phyloP scores from a whole-genome alignment of 2,888 invertebrate genomes.

The Eupithecia exiguata region DNA sequence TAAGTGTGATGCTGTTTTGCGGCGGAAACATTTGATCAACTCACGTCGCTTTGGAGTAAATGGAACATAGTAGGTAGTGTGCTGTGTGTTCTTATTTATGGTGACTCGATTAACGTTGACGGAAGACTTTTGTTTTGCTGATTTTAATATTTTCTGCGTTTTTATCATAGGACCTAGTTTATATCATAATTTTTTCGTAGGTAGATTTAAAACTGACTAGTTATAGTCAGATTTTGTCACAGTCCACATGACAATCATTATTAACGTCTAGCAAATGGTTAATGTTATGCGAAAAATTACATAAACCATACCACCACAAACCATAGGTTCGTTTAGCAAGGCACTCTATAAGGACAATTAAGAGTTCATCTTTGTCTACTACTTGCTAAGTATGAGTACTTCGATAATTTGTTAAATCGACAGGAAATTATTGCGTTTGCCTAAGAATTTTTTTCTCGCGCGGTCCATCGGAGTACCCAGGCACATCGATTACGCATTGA shows the following conservation, averaged over 20 bases:
- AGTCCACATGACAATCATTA: too few relatives aligned
- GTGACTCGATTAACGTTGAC: background rate
- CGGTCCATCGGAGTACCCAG: too few relatives aligned
- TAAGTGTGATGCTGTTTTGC: constrained; percentile 42
- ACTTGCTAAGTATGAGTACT: background rate
- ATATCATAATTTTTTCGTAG: too few relatives aligned
- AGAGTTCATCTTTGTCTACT: background rate
- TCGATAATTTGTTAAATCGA: background rate
- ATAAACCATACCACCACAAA: too few relatives aligned
- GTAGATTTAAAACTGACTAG: too few relatives aligned
- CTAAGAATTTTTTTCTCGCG: too few relatives aligned
- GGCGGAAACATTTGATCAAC: constrained; percentile 14
- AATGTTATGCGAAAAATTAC: too few relatives aligned
- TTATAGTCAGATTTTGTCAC: too few relatives aligned
- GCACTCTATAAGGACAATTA: background rate
- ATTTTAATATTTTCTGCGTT: background rate
- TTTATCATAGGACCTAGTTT: too few relatives aligned
- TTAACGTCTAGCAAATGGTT: too few relatives aligned
- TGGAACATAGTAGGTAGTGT: background rate
- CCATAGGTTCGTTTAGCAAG: background rate
- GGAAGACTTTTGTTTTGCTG: background rate
- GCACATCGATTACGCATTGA: too few relatives aligned
- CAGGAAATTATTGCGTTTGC: background rate
- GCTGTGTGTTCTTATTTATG: background rate
- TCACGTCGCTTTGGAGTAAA: constrained; percentile 2